These are phyloP conservation scores for Lobophora halterata DNA, from an alignment of 2,888 invertebrate species.

Conservation along the genomic window DNA sequence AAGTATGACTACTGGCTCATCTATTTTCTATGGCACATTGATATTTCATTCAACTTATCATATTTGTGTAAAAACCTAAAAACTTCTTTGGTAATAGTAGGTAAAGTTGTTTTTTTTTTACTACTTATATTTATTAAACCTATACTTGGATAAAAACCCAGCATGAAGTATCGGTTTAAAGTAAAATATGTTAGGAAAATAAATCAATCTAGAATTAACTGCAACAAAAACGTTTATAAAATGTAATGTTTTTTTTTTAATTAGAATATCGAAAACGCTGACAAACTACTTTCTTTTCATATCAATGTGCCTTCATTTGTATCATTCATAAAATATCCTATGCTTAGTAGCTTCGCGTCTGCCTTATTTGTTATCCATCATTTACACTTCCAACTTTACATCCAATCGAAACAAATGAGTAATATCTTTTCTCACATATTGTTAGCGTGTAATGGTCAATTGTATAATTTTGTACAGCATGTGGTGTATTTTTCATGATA, in stretches of 20 bases:
- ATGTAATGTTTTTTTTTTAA: no score
- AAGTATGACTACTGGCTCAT: constrained; percentile 53
- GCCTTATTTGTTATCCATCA: constrained; percentile 21
- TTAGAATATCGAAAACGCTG: no score
- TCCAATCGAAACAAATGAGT: no score
- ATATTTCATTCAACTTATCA: background rate
- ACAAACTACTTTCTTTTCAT: no score
- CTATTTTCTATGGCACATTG: constrained; percentile 31
- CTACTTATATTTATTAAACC: background rate
- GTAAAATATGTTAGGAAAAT: no score
- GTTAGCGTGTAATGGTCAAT: constrained; percentile 3
- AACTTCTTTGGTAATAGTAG: no score
- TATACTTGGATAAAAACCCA: background rate
- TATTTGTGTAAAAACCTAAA: background rate
- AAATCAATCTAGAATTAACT: no score
- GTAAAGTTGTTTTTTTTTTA: no score
- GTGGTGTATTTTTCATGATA: background rate
- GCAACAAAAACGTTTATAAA: no score
- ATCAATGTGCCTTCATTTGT: constrained; percentile 28
- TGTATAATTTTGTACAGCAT: constrained; percentile 4
- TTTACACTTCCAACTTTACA: no score
- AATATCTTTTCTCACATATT: no score
- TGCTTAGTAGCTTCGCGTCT: constrained; percentile 49
- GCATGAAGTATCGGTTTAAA: no score
- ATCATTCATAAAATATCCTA: constrained; percentile 29